phyloP scores from a whole-genome alignment of 2,797 vertebrate species.

The Sebastes matsubarae region DNA sequence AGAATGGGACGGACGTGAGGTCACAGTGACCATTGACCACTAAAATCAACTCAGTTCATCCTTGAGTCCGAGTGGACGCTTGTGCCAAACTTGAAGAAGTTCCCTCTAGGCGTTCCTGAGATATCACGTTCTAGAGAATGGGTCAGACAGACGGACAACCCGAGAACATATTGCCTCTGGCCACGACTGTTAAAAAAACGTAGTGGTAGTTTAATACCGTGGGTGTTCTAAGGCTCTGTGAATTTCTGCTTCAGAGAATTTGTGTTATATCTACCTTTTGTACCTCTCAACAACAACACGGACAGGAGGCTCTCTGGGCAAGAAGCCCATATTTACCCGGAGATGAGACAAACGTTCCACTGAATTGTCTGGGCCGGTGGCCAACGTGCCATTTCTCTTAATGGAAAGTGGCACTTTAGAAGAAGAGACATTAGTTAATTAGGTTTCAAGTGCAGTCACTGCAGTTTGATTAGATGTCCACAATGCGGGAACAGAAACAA shows the following conservation, averaged over 20 bases:
- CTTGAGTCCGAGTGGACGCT: too few relatives aligned
- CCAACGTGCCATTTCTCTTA: constrained; percentile 48
- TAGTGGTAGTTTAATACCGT: background rate
- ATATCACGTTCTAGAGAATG: too few relatives aligned
- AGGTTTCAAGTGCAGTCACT: constrained; percentile 19
- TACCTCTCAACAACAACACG: constrained; percentile 1
- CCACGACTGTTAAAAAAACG: too few relatives aligned
- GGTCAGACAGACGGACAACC: too few relatives aligned
- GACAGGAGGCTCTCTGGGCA: background rate
- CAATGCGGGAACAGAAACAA: background rate
- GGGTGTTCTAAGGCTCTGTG: background rate
- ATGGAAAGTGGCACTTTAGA: constrained; percentile 31
- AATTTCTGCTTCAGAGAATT: constrained; percentile 1
- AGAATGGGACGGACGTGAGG: too few relatives aligned
- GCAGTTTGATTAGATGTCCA: background rate
- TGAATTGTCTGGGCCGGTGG: constrained; percentile 39
- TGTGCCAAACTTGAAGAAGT: too few relatives aligned
- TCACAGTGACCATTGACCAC: too few relatives aligned
- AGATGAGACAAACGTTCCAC: constrained; percentile 32
- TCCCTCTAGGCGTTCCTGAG: too few relatives aligned
- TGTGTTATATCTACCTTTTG: background rate
- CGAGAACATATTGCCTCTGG: too few relatives aligned
- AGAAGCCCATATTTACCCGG: constrained; percentile 41
- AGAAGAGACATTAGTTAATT: constrained; percentile 1
- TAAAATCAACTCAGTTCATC: too few relatives aligned